These are phyloP conservation scores for Drosophila melanica DNA, from an alignment of 1,140 invertebrate genomes.

Conservation along the genomic window DNA sequence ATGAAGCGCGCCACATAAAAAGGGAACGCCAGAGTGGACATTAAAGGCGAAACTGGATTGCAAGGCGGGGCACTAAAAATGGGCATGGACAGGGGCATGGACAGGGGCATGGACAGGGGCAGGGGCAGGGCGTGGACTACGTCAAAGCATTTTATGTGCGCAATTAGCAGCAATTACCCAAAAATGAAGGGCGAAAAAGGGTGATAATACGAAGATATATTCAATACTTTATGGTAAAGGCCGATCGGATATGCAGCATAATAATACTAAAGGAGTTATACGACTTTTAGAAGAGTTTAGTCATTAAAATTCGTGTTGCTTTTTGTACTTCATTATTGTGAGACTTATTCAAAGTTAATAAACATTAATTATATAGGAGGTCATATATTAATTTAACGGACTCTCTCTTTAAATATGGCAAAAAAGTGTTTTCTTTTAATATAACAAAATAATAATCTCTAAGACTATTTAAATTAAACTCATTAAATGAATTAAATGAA, in stretches of 20 bases:
- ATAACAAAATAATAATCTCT: too few species aligned
- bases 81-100: background rate
- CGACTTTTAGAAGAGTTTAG: too few species aligned
- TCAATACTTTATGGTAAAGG: slow-evolving; percentile 38
- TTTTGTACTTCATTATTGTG: too few species aligned
- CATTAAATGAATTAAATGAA: background rate
- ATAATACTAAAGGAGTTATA: background rate
- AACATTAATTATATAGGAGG: too few species aligned
- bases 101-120: too few species aligned
- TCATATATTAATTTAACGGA: too few species aligned
- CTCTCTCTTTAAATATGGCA: too few species aligned
- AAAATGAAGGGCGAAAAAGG: slow-evolving; percentile 12
- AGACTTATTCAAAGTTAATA: too few species aligned
- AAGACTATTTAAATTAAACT: too few species aligned
- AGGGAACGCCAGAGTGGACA: slow-evolving; percentile 57
- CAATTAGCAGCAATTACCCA: slow-evolving; percentile 73
- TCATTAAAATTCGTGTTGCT: too few species aligned
- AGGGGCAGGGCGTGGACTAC: background rate
- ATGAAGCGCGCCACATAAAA: slow-evolving; percentile 74
- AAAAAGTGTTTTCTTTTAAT: too few species aligned
- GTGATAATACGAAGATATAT: slow-evolving; percentile 1
- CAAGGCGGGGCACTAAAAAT: background rate
- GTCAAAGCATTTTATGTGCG: slow-evolving; percentile 66
- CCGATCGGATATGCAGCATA: background rate
- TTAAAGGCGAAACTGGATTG: slow-evolving; percentile 49